Evolutionary conservation across 2,797 vertebrate genomes (phyloP), one percentile per base, ranked within the genome.

Genomic region (Anableps anableps): DNA sequence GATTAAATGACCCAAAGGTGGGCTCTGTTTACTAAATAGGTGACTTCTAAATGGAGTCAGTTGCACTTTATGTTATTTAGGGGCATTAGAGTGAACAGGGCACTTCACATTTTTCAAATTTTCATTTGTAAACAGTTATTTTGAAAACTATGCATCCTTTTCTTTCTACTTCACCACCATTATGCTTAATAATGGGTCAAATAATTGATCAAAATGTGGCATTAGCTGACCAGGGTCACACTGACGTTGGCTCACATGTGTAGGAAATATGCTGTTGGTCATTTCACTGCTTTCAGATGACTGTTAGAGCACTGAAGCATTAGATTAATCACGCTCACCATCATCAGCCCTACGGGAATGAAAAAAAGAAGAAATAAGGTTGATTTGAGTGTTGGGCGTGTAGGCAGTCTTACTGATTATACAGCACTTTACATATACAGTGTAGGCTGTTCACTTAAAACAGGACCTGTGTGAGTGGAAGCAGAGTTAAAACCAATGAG

Each of bases 351-450:
- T 38, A 36, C 17, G 71, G 60, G 68, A 85, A 50, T 19, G 48
- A 80, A 77, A 47, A 58, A 70, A 62, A 31, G 75, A 86, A 75
- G 81, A 86, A 76, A 38, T 75, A 72, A 34, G 71, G 77, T 48
- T 77, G 82, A 82, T 78, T 58, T 55, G 21, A 87, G 74, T 75
- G 76, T 29, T 60, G 81, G 78, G 48, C 5, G 70, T 88, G 84
- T 78, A 85, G 82, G 86, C 87, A 83, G 79, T 45, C 78, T 43
- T 73, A n/a, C 73, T 84, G 84, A 89, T 85, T 83, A 81, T 78
- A 77, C 71, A 82, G 60, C 51, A 72, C 74, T 80, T 75, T 74
- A 75, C 51, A 84, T 79, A 73, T 17, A 64, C 36, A 72, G 74
- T 76, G 84, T 53, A 74, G 83, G 76, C 82, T 78, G 80, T 51